These are phyloP conservation scores for Nemotelus pantherinus DNA, from an alignment of 2,888 invertebrate genomes.

Conservation along the genomic window DNA sequence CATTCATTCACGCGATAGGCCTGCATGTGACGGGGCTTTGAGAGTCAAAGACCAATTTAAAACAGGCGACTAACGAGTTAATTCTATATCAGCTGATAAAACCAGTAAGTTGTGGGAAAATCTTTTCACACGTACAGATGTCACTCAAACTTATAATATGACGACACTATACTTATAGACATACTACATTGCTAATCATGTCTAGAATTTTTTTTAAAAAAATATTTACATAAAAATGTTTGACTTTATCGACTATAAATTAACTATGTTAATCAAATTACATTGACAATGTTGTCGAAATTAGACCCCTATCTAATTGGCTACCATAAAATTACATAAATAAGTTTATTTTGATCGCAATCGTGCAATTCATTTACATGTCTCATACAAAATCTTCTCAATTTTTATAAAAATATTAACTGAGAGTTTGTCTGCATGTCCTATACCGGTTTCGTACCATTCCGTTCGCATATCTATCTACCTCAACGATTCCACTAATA, in stretches of 20 bases:
- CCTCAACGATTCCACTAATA: background rate
- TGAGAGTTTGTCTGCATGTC: background rate
- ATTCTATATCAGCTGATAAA: background rate
- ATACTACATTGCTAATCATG: no score
- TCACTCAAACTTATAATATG: no score
- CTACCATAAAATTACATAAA: no score
- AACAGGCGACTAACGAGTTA: background rate
- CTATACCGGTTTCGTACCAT: background rate
- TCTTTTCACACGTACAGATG: background rate
- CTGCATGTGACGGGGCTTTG: no score
- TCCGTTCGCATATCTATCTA: background rate
- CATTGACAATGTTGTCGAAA: no score
- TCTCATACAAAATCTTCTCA: background rate
- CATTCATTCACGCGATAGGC: no score
- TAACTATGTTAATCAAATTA: background rate
- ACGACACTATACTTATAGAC: no score
- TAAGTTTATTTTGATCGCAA: no score
- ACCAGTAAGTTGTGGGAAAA: background rate
- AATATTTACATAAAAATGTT: no score
- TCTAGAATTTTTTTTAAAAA: no score
- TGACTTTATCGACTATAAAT: background rate
- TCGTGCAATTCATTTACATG: no score
- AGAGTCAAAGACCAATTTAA: background rate
- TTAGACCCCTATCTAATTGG: no score
- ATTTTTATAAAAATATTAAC: background rate